These are phyloP conservation scores for Podarcis cretensis DNA, from an alignment of 2,113 vertebrate genomes.

Conservation along the genomic window DNA sequence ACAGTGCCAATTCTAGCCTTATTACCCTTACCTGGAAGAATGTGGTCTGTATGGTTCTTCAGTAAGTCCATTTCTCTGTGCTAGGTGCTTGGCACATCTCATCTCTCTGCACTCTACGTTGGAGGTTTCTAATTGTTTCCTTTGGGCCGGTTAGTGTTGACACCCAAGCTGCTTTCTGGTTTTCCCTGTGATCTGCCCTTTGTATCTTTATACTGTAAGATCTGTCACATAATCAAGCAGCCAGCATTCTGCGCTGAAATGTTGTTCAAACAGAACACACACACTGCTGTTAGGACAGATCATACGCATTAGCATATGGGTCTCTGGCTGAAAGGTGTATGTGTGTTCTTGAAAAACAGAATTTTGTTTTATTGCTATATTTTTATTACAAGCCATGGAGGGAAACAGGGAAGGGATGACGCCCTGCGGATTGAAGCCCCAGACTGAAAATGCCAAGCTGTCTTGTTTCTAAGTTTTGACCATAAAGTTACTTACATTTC, in stretches of 20 bases:
- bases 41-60: neutral
- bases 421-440: neutral
- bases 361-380: slow-evolving; percentile 12
- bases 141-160: neutral
- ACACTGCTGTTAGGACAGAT: neutral
- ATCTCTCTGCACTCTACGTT: neutral
- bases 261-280: neutral
- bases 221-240: neutral
- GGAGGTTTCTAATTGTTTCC: slow-evolving; percentile 1
- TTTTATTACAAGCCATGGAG: neutral
- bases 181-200: neutral
- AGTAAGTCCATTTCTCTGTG: neutral
- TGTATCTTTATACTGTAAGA: neutral
- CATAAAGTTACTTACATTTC: neutral
- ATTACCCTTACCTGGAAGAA: neutral
- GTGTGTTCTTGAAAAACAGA: slow-evolving; percentile 6
- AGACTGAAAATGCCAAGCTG: neutral
- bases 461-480: neutral
- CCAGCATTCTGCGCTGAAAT: neutral
- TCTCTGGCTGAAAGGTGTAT: neutral
- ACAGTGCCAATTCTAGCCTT: neutral
- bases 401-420: neutral
- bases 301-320: neutral
- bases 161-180: neutral
- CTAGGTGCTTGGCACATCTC: neutral